Evolutionary conservation across 1,140 invertebrate species (phyloP), one percentile per base, ranked within the genome.

Genomic region (Temnothorax nylanderi): DNA sequence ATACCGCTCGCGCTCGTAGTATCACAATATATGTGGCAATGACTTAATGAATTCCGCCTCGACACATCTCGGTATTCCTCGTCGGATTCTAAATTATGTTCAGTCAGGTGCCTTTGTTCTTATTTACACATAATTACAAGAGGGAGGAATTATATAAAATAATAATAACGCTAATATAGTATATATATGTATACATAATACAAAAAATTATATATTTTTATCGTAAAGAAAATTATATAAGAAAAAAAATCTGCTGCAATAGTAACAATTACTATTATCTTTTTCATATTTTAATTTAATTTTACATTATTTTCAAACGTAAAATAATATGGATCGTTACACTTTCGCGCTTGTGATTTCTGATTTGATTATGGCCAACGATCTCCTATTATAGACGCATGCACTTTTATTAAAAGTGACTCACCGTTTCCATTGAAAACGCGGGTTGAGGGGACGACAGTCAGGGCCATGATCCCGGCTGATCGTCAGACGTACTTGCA

Each of bases 401-500:
- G 32, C 64, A 81, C 54, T 74, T 84, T 60, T 84, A 84, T 84
- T 49, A 84, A 84, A 60, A 62, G 13, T 84, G 13, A 87, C 91
- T 93, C 74, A 93, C 93, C 93, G 90, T 93, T 93, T 93, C 93
- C 93, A 75, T 93, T 93, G 86, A 93, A 93, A 93, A 93, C 91
- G 85, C 92, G 92, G 88, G 92, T 74, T 64, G 92, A 93, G 89
- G 92, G 91, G 82, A 91, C 92, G 65, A 91, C 89, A 84, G 92
- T 93, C 86, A 93, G 67, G 51, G 92, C 93, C 93, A 93, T 81
- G 65, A 81, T 93, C 78, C 88, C 72, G 54, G 65, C 62, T 82
- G 76, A 74, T 92, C 80, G 71, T 72, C 87, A 54, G 51, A 69
- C 49, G 54, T 18, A n/a, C 1, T 69, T 62, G 44, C 16, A 81